Evolutionary conservation across 1,140 invertebrate species (phyloP).

Genomic region (Oreohelix idahoensis): DNA sequence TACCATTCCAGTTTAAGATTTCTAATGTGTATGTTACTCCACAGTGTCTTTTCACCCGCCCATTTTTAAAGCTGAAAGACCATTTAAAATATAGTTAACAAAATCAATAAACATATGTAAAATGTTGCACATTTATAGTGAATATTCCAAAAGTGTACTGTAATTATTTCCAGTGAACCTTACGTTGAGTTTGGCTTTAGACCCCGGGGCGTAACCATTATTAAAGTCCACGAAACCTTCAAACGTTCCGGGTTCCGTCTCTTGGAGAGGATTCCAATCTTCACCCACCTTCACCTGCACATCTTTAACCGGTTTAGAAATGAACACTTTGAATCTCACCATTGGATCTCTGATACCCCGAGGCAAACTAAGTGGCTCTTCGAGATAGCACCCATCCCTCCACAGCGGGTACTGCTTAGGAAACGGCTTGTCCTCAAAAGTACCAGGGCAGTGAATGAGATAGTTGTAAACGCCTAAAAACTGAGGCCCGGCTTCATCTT

Average conservation of each 20-base stretch:
- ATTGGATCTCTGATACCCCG: conserved; percentile 51
- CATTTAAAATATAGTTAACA: no score
- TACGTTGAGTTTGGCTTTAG: conserved; percentile 65
- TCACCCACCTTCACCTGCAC: conserved; percentile 67
- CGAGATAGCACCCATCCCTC: conserved; percentile 71
- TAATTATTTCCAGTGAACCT: conserved; percentile 63
- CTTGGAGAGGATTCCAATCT: conserved; percentile 69
- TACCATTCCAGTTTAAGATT: no score
- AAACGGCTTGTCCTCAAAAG: conserved; percentile 50
- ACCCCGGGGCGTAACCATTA: conserved; percentile 52
- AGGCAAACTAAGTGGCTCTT: conserved; percentile 63
- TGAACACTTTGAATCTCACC: conserved; percentile 57
- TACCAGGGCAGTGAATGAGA: conserved; percentile 60
- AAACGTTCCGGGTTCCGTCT: conserved; percentile 59
- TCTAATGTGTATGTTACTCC: no score
- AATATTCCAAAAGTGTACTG: conserved; percentile 66
- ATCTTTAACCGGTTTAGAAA: conserved; percentile 60
- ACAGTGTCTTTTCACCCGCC: no score
- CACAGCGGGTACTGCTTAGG: conserved; percentile 72
- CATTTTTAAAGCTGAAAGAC: no score
- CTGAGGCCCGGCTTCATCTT: conserved; percentile 66
- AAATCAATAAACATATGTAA: no score
- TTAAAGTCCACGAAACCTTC: conserved; percentile 64
- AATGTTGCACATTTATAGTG: conserved; percentile 50
- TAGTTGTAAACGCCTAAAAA: conserved; percentile 72